Evolutionary conservation across 2,797 vertebrate species (phyloP), one percentile per base, ranked within the genome.

Genomic region (Enteromius thamalakanensis): DNA sequence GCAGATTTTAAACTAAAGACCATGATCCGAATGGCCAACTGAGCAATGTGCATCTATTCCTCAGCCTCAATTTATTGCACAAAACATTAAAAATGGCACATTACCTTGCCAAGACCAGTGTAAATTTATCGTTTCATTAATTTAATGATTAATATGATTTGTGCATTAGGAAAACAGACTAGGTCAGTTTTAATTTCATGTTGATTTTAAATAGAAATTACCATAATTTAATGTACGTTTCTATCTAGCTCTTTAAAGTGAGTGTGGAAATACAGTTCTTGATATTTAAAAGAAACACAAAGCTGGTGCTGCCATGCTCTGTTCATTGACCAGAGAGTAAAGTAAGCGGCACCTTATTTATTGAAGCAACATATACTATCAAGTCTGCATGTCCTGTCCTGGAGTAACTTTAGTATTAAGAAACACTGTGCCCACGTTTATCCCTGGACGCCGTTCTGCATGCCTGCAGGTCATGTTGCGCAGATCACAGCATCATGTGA

Each of bases 261-360:
- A 53, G 0, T 37, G 77, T 49, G 74, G 67, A 83, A 76, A 86
- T 67, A 70, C 26, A 74, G 64, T 85, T 64, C 14, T 21, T 6
- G 0, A n/a, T 53, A 82, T 86, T 87, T 80, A 83, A 76, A 37
- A 81, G 37, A 9, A 83, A 34, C 17, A 7, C 9, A 75, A 3
- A 81, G 76, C 87, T 4, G 79, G 90, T 76, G n/a, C 80, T 0
- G 78, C 87, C 88, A 87, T 89, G 69, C 55, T 49, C 68, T 62
- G 90, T 90, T 86, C 34, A 64, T 6, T 34, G 37, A 34, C 4
- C 74, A 19, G 6, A 40, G 15, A 51, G 42, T 42, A 62, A 42
- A 62, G 4, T 9, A 7, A 75, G 62, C 32, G 8, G 7, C 32
- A n/a, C 26, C 26, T 58, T 58, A 53, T 51, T 74, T 58, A 26